Evolutionary conservation across 1,140 invertebrate genomes (phyloP).

Genomic region (Drosophila willistoni): DNA sequence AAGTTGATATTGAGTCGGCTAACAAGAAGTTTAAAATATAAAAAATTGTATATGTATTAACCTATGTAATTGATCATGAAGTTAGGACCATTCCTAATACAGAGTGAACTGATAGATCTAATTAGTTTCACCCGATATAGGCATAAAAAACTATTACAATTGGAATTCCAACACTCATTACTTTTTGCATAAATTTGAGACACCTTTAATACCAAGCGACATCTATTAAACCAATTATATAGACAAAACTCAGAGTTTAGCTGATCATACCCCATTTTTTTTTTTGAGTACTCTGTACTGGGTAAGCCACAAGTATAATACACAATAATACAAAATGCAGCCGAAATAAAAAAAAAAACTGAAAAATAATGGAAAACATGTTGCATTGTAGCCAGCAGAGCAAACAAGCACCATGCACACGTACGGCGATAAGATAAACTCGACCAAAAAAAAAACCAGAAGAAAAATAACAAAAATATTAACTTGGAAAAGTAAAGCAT

Average conservation of each 20-base stretch:
- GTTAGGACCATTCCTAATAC: no score
- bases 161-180: no score
- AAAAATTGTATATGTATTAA: no score
- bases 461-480: conserved; percentile 3
- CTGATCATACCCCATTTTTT: neutral
- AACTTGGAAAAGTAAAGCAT: conserved; percentile 16
- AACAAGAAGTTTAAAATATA: no score
- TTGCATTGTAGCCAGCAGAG: conserved; percentile 42
- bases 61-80: no score
- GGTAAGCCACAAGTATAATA: conserved; percentile 33
- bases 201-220: no score
- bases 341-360: conserved; percentile 31
- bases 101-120: no score
- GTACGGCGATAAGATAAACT: conserved; percentile 52
- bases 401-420: conserved; percentile 39
- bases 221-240: no score
- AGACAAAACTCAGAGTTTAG: neutral
- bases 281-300: neutral
- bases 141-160: no score
- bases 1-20: no score
- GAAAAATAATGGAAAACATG: conserved; percentile 17
- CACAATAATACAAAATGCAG: conserved; percentile 55
- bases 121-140: no score
- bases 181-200: no score
- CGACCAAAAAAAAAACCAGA: conserved; percentile 19